Base-by-base conservation (phyloP, 2,888 invertebrate genomes). In the Timema podura region DNA sequence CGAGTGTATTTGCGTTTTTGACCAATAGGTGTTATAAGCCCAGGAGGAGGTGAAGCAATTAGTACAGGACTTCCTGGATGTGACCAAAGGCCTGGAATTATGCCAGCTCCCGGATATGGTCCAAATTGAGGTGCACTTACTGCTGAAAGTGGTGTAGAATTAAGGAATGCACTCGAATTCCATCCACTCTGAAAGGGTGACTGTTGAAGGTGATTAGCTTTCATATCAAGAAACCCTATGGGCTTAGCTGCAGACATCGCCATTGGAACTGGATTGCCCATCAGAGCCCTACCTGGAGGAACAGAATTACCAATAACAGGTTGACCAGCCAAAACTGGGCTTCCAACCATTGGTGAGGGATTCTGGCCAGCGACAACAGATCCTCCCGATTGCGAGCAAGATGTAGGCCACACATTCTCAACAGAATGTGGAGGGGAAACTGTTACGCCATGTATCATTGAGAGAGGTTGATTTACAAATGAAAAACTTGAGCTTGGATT, bases 1-100 rank as follows among this genome's bases (percentile, higher is more conserved):
- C 81, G 80, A 68, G 77, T 77, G 65, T 79, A 78, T 71, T 80
- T 80, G 54, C 82, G 76, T 73, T 82, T 82, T 73, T 80, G 81
- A 9, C 80, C 81, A 70, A 78, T 75, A 8, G 80, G 79, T 68
- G 79, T 79, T 69, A 76, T 73, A 46, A 76, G 72, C 61, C 73
- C 69, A 16, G 71, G 54, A 69, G 74, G 67, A 70, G 74, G 71
- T 61, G 74, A 68, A 73, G 75, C 64, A 73, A 73, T 72, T 48
- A 72, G 70, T 30, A 76, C 72, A 48, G 75, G 70, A 13, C 75
- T 73, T 13, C 75, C 74, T 10, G 76, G 71, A 64, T 74, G 71
- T 15, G 76, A 75, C 75, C 75, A 74, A 16, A 73, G 68, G 49
- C 71, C 69, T 48, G 74, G 73, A 48, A 72, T 72, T 49, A 75